Evolutionary conservation across 2,797 vertebrate genomes (phyloP).

Genomic region (Kryptolebias ocellatus): DNA sequence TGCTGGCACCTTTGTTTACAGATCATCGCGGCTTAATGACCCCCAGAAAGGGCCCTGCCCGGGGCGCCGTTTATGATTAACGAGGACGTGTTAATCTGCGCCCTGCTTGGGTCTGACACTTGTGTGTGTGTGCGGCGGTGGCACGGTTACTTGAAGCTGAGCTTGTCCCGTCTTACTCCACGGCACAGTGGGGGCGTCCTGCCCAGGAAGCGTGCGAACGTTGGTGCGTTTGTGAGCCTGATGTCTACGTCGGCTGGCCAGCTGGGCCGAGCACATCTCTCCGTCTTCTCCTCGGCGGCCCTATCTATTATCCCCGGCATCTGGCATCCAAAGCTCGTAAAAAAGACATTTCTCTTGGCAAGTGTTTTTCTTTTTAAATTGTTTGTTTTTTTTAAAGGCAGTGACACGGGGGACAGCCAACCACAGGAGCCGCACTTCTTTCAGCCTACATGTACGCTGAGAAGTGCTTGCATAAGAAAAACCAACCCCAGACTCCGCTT

Average conservation of each 20-base stretch:
- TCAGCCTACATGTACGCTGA: slow-evolving; percentile 72
- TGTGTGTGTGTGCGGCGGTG: slow-evolving; percentile 43
- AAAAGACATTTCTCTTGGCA: slow-evolving; percentile 82
- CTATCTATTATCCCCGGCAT: slow-evolving; percentile 72
- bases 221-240: slow-evolving; percentile 21
- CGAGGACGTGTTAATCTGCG: neutral
- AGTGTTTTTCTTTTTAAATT: slow-evolving; percentile 51
- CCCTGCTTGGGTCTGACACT: slow-evolving; percentile 35
- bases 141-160: slow-evolving; percentile 44
- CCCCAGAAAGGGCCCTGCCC: neutral
- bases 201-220: slow-evolving; percentile 43
- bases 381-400: slow-evolving; percentile 57
- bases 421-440: slow-evolving; percentile 79
- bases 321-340: slow-evolving; percentile 75
- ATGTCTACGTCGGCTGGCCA: slow-evolving; percentile 41
- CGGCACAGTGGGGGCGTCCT: slow-evolving; percentile 40
- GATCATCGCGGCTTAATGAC: neutral
- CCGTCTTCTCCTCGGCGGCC: slow-evolving; percentile 55
- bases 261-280: slow-evolving; percentile 62
- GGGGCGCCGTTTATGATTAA: neutral
- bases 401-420: slow-evolving; percentile 82
- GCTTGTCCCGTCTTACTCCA: slow-evolving; percentile 50
- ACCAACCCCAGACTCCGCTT: slow-evolving; percentile 56
- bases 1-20: neutral
- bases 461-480: slow-evolving; percentile 66